A percentile compares a stretch with the other conserved stretches of the same genome.
phyloP scores from a whole-genome alignment of 2,113 vertebrate species.

The Syngnathoides biaculeatus region DNA sequence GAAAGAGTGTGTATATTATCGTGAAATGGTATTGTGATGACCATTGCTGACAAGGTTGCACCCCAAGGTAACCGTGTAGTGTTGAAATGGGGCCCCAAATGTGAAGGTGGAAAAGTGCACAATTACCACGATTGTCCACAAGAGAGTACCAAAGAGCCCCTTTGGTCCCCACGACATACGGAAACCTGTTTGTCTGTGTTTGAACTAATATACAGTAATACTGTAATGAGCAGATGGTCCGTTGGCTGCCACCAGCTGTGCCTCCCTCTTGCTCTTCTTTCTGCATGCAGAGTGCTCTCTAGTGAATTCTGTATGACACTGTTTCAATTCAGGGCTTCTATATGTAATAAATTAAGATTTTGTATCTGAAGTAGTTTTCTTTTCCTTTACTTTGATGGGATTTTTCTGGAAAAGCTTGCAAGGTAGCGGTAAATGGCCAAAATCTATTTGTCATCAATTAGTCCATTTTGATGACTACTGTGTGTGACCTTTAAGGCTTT shows the following conservation, averaged over 20 bases:
- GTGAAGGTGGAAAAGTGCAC: neutral
- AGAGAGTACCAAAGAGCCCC: neutral
- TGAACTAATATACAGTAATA: constrained; percentile 68
- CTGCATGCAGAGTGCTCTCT: constrained; percentile 27
- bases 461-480: neutral
- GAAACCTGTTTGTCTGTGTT: constrained; percentile 10
- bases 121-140: neutral
- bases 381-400: neutral
- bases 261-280: constrained; percentile 25
- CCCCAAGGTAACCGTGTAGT: too few species aligned
- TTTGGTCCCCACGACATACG: neutral
- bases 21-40: too few species aligned
- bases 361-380: neutral
- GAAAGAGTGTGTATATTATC: too few species aligned
- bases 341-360: constrained; percentile 18
- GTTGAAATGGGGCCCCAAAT: too few species aligned
- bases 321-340: constrained; percentile 2
- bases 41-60: too few species aligned
- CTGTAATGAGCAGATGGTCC: constrained; percentile 71
- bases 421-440: neutral
- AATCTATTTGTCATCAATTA: neutral
- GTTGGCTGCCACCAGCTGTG: constrained; percentile 70
- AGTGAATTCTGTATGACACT: constrained; percentile 27
- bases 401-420: neutral
- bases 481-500: neutral